phyloP scores from a whole-genome alignment of 2,888 invertebrate genomes.

The Erebia ligea region DNA sequence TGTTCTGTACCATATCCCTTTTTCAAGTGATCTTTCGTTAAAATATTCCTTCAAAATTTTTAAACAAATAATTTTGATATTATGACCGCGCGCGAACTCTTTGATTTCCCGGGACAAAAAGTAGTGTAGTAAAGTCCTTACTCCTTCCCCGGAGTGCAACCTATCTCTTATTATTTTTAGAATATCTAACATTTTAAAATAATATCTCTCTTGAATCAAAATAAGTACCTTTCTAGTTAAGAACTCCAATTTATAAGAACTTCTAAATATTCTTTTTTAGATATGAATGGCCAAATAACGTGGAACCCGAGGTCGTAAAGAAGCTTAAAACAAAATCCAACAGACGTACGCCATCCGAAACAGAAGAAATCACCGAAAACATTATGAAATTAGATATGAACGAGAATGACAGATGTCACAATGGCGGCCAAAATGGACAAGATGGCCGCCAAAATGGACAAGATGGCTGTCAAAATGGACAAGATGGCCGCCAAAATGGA shows the following conservation, averaged over 20 bases:
- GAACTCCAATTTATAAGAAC: not conserved
- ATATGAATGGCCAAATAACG: conserved; percentile 89
- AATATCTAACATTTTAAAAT: too few species aligned
- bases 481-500: conserved; percentile 24
- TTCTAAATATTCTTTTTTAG: conserved; percentile 57
- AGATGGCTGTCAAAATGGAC: conserved; percentile 32
- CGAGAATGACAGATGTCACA: conserved; percentile 46
- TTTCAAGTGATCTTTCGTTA: too few species aligned
- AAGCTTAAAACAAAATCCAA: conserved; percentile 56
- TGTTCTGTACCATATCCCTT: too few species aligned
- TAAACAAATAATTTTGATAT: too few species aligned
- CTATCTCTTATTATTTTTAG: too few species aligned
- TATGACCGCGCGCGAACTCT: too few species aligned
- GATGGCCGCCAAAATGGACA: conserved; percentile 19
- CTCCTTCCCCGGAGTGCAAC: too few species aligned
- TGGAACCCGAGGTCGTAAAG: conserved; percentile 69
- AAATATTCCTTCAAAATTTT: too few species aligned
- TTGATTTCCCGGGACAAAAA: too few species aligned
- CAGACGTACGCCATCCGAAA: conserved; percentile 54
- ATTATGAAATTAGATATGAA: conserved; percentile 37
- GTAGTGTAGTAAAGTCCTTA: too few species aligned
- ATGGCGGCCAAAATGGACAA: conserved; percentile 40
- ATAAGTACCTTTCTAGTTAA: too few species aligned
- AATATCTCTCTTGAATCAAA: too few species aligned
- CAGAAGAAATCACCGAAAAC: conserved; percentile 46